phyloP scores from a whole-genome alignment of 92 coral and sea anemone species.

The Epizoanthus scotinus region DNA sequence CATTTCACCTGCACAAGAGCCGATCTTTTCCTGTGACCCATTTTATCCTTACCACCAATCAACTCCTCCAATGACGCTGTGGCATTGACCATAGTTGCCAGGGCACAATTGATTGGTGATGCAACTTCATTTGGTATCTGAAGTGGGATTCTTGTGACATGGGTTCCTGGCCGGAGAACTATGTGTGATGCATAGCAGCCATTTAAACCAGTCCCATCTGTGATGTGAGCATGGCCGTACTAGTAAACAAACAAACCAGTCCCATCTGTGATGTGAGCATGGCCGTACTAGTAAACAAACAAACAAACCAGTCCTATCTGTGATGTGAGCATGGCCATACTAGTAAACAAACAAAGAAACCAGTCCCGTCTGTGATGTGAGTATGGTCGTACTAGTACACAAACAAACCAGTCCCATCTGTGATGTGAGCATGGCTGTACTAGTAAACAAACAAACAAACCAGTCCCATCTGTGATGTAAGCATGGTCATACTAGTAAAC shows the following conservation, averaged over 20 bases:
- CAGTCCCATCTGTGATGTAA: too few relatives aligned
- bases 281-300: too few relatives aligned
- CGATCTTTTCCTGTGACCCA: slow-evolving; percentile 49
- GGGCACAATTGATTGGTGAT: slow-evolving; percentile 92
- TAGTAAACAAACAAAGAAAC: too few relatives aligned
- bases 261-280: too few relatives aligned
- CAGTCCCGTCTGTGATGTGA: too few relatives aligned
- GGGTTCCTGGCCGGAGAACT: slow-evolving; percentile 87
- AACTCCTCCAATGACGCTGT: slow-evolving; percentile 56
- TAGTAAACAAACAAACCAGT: slow-evolving; percentile 4
- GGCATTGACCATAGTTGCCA: slow-evolving; percentile 95
- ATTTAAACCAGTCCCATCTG: slow-evolving; percentile 80
- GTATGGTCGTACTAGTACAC: too few relatives aligned
- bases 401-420: too few relatives aligned
- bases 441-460: too few relatives aligned
- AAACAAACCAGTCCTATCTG: too few relatives aligned
- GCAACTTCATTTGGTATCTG: slow-evolving; percentile 71
- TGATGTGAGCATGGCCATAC: too few relatives aligned
- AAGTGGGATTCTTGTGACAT: slow-evolving; percentile 81
- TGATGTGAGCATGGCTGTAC: too few relatives aligned
- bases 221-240: slow-evolving; percentile 82
- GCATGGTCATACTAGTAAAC: too few relatives aligned
- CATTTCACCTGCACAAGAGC: slow-evolving; percentile 82
- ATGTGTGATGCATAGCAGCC: slow-evolving; percentile 95
- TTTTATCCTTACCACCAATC: slow-evolving; percentile 24